These are phyloP conservation scores for Drosophila sp. DNA, from an alignment of 1,140 invertebrate species.

Conservation along the genomic window DNA sequence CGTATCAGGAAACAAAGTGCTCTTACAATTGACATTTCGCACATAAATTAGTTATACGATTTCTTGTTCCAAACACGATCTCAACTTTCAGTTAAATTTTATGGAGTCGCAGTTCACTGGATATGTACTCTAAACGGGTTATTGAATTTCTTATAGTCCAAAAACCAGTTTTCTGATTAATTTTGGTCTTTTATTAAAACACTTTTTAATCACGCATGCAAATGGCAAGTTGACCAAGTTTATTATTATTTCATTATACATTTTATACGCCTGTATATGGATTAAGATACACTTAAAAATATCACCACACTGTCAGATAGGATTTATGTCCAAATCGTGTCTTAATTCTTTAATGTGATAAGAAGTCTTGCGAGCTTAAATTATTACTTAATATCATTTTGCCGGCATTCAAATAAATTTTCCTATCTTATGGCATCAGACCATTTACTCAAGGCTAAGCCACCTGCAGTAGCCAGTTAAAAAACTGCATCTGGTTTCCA, in stretches of 20 bases:
- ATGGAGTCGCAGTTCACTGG: constrained; percentile 45
- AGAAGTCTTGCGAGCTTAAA: not conserved
- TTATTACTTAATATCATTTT: constrained; percentile 9
- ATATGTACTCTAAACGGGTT: constrained; percentile 68
- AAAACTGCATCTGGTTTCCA: constrained; percentile 24
- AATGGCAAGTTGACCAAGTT: constrained; percentile 59
- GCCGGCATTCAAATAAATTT: constrained; percentile 3
- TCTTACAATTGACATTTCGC: constrained; percentile 31
- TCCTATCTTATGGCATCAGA: not conserved
- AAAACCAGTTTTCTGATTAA: constrained; percentile 62
- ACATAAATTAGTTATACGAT: constrained; percentile 18
- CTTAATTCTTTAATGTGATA: constrained; percentile 37
- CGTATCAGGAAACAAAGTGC: constrained; percentile 36
- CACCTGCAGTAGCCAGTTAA: constrained; percentile 51
- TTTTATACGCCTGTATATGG: not conserved
- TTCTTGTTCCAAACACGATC: constrained; percentile 23
- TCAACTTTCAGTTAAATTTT: constrained; percentile 14
- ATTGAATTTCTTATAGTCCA: constrained; percentile 45
- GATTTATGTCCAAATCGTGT: constrained; percentile 56
- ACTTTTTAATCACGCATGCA: constrained; percentile 56
- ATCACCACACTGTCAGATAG: constrained; percentile 14
- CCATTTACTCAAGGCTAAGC: constrained; percentile 29
- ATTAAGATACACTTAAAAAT: constrained; percentile 1
- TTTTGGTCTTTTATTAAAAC: constrained; percentile 46
- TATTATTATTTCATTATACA: constrained; percentile 48